These are phyloP conservation scores for Lepilemur ruficaudatus DNA, from an alignment of 2,797 vertebrate species.

Conservation along the genomic window DNA sequence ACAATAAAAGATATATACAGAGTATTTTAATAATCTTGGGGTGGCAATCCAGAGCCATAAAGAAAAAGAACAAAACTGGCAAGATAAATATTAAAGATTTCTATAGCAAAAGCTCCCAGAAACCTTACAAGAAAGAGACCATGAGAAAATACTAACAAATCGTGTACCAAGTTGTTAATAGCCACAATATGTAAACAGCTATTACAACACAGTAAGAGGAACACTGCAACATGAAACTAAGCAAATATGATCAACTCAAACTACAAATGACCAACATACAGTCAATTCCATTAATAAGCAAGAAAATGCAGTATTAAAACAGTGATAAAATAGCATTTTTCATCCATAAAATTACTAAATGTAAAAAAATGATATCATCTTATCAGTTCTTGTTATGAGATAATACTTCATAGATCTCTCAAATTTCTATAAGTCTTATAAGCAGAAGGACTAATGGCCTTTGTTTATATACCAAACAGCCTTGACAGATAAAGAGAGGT, in stretches of 20 bases:
- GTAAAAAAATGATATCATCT: background rate
- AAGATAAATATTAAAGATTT: slow-evolving; percentile 7
- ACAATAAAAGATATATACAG: background rate
- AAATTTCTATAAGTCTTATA: background rate
- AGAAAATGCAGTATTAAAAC: slow-evolving; percentile 31
- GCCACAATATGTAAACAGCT: background rate
- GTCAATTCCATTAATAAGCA: background rate
- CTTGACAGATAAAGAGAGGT: background rate
- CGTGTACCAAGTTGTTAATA: background rate
- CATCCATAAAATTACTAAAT: background rate
- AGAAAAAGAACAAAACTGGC: background rate
- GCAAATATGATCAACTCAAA: background rate
- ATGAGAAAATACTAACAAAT: background rate
- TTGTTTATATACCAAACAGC: background rate
- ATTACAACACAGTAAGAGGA: background rate
- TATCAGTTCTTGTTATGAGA: background rate
- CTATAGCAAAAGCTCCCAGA: background rate
- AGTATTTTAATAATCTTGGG: slow-evolving; percentile 18
- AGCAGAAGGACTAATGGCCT: background rate
- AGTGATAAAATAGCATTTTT: background rate
- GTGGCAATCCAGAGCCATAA: background rate
- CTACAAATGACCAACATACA: background rate
- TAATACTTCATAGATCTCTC: background rate
- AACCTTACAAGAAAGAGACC: background rate
- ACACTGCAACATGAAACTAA: slow-evolving; percentile 1